Evolutionary conservation across 2,113 vertebrate species (phyloP).

Genomic region (Tichodroma muraria): DNA sequence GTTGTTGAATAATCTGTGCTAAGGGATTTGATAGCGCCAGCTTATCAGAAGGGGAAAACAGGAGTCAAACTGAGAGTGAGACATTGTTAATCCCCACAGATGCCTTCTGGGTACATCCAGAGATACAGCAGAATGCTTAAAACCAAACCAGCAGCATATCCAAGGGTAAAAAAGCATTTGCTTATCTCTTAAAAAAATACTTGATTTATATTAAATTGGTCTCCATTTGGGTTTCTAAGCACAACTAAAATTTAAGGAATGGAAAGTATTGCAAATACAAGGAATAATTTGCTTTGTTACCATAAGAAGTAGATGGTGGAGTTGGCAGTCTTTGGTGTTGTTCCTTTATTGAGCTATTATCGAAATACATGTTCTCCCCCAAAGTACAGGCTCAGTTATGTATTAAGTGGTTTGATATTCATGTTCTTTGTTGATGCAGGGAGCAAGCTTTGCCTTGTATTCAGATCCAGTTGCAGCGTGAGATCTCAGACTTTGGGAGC

Average conservation of each 20-base stretch:
- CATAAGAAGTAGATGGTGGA: background rate
- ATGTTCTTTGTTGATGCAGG: slow-evolving; percentile 63
- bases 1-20: background rate
- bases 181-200: background rate
- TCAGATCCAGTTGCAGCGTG: slow-evolving; percentile 94
- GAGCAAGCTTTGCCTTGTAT: slow-evolving; percentile 94
- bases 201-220: background rate
- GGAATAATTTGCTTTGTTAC: background rate
- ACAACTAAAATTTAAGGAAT: background rate
- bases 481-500: slow-evolving; percentile 81
- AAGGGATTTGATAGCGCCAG: background rate
- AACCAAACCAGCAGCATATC: background rate
- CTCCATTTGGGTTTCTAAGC: background rate
- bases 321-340: background rate
- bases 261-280: background rate
- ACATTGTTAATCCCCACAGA: background rate
- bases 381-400: background rate
- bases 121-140: background rate
- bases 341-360: background rate
- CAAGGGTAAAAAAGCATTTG: background rate
- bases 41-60: background rate
- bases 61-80: background rate
- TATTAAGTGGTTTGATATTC: background rate
- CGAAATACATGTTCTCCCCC: background rate
- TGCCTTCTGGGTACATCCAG: background rate